Base-by-base conservation (phyloP, 2,888 invertebrate species). In the Psylliodes chrysocephalus region DNA sequence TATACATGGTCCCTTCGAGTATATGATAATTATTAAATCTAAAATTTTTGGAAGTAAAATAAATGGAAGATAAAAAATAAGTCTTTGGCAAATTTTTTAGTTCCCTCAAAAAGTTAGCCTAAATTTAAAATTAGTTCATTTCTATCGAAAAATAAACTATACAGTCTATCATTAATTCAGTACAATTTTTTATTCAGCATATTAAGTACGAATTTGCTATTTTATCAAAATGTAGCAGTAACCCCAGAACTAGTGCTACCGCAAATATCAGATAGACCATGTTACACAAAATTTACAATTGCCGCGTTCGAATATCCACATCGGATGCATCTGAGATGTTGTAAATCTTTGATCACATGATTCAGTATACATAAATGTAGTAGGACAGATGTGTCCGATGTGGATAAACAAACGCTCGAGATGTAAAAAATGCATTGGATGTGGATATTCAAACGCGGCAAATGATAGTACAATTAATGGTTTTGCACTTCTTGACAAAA, bases 1-100 rank as follows among this genome's bases (percentile, higher is more conserved):
- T 17, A 49, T 49, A 49, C 2, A 49, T 49, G 49, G 49, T 49
- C 49, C 49, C 49, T 3, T 22, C 14, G 49, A 49, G 28, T 49
- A 25, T 5, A 25, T 46, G 6, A 46, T n/a, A 46, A 22, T 22
- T 19, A 46, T 12, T 46, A 25, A 46, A 44, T 44, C 17, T 44
- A 14, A 28, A 7, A 12, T 49, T 49, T 22, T 10, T 49, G 30
- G 49, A 49, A 49, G 28, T 49, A 17, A 49, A 14, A 28, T 15
- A 49, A 4, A 17, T 14, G 49, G 30, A 49, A 30, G 30, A 28
- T 28, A 30, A 49, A 44, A 33, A 46, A 22, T 22, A 49, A 49
- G 49, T 49, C 49, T 49, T 49, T 49, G 49, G 49, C 49, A 49
- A 49, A 8, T 14, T 28, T 49, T 49, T 28, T 15, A 7, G 8